Evolutionary conservation across 2,888 invertebrate genomes (phyloP).

Genomic region (Drosophila heteroneura): DNA sequence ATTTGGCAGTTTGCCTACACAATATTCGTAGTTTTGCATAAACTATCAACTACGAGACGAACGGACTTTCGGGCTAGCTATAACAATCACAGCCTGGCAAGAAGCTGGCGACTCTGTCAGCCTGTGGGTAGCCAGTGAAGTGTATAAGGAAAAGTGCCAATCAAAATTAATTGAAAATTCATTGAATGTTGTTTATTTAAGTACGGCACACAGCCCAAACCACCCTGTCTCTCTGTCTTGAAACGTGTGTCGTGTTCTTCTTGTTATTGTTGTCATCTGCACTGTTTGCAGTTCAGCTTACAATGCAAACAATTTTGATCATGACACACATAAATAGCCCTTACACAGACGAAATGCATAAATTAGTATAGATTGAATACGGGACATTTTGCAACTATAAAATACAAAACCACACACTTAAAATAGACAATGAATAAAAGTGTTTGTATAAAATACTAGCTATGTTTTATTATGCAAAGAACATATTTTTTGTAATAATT

Average conservation of each 20-base stretch:
- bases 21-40: slow-evolving; percentile 48
- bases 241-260: slow-evolving; percentile 26
- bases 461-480: neutral
- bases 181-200: slow-evolving; percentile 80
- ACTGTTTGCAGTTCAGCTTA: slow-evolving; percentile 71
- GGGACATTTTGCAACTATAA: slow-evolving; percentile 18
- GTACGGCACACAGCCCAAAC: slow-evolving; percentile 62
- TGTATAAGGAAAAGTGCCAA: slow-evolving; percentile 76
- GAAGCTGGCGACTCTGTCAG: slow-evolving; percentile 12
- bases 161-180: slow-evolving; percentile 81
- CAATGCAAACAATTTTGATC: slow-evolving; percentile 75
- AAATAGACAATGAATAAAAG: neutral
- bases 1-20: slow-evolving; percentile 37
- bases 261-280: slow-evolving; percentile 35
- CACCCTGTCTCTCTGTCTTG: neutral
- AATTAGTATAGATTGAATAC: slow-evolving; percentile 39
- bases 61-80: neutral
- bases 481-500: neutral
- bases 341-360: slow-evolving; percentile 41
- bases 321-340: slow-evolving; percentile 49
- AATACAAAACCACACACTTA: slow-evolving; percentile 3
- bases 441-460: neutral
- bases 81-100: slow-evolving; percentile 43
- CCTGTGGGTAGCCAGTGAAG: slow-evolving; percentile 45
- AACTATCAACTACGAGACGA: slow-evolving; percentile 43